Conservation (phyloP, 2,888 invertebrate species). For the Leptothorax acervorum region DNA sequence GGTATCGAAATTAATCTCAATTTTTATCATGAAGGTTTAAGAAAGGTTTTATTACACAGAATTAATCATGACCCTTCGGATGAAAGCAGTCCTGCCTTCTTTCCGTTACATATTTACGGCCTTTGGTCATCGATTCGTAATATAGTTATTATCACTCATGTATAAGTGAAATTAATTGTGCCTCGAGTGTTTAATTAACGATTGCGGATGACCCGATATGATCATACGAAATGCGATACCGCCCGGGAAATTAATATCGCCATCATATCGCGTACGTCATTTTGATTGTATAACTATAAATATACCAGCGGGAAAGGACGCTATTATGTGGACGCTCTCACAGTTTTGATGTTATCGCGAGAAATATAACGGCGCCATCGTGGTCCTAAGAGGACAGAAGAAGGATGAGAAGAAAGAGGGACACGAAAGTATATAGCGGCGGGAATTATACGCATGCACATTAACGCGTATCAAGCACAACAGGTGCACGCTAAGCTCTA, state of each 20-base stretch:
- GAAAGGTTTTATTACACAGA: neutral
- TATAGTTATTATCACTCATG: conserved; percentile 27
- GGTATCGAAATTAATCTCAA: neutral
- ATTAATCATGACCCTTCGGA: neutral
- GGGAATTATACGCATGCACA: conserved; percentile 62
- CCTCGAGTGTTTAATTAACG: conserved; percentile 67
- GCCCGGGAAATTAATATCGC: conserved; percentile 68
- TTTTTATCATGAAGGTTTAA: neutral
- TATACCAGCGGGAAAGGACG: conserved; percentile 42
- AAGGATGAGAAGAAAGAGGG: conserved; percentile 40
- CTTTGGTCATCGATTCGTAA: neutral
- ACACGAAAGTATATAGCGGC: conserved; percentile 70
- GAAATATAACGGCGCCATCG: conserved; percentile 73
- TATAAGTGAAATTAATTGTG: conserved; percentile 33
- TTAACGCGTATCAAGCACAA: neutral
- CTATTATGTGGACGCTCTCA: conserved; percentile 60
- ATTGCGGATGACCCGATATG: conserved; percentile 55
- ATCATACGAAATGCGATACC: conserved; percentile 66
- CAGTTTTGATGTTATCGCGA: conserved; percentile 73
- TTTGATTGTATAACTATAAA: conserved; percentile 47
- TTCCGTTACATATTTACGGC: neutral
- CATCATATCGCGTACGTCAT: conserved; percentile 59
- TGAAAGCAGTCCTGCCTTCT: neutral
- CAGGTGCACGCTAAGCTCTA: too few relatives aligned
- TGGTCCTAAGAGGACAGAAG: conserved; percentile 53